Evolutionary conservation across 2,888 invertebrate genomes (phyloP).

Genomic region (Leptarthrus brevirostris): DNA sequence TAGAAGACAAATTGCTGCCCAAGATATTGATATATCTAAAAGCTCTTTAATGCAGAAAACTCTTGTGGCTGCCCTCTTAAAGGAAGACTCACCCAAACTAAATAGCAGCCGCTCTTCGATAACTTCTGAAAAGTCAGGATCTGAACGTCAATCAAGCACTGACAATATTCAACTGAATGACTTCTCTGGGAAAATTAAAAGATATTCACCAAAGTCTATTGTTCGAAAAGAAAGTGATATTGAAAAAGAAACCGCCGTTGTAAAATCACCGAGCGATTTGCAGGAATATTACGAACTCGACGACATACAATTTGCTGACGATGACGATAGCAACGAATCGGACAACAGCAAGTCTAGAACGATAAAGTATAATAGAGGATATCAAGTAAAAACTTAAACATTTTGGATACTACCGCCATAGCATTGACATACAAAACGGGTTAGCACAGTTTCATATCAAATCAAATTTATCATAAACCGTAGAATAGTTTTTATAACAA

Average conservation of each 20-base stretch:
- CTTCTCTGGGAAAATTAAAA: constrained; percentile 1
- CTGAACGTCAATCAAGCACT: constrained; percentile 61
- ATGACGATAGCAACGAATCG: constrained; percentile 61
- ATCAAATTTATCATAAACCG: constrained; percentile 28
- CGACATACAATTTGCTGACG: constrained; percentile 79
- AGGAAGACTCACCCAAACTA: constrained; percentile 49
- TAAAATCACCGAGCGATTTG: constrained; percentile 74
- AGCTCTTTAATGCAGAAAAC: constrained; percentile 43
- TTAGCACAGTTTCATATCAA: constrained; percentile 45
- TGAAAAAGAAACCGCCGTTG: constrained; percentile 76
- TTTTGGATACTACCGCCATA: neutral
- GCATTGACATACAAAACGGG: constrained; percentile 21
- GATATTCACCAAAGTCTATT: constrained; percentile 59
- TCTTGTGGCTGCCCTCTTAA: constrained; percentile 41
- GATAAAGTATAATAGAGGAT: constrained; percentile 34
- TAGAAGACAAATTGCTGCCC: constrained; percentile 55
- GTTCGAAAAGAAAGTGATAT: constrained; percentile 61
- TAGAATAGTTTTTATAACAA: constrained; percentile 42
- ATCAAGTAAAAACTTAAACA: constrained; percentile 29
- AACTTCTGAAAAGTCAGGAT: constrained; percentile 67
- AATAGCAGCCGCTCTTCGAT: constrained; percentile 54
- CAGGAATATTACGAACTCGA: constrained; percentile 72
- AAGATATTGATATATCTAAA: constrained; percentile 60
- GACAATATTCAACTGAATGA: constrained; percentile 61
- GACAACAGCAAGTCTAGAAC: constrained; percentile 45